These are phyloP conservation scores for Crocodylus rhombifer DNA, from an alignment of 2,797 vertebrate genomes.

Conservation along the genomic window DNA sequence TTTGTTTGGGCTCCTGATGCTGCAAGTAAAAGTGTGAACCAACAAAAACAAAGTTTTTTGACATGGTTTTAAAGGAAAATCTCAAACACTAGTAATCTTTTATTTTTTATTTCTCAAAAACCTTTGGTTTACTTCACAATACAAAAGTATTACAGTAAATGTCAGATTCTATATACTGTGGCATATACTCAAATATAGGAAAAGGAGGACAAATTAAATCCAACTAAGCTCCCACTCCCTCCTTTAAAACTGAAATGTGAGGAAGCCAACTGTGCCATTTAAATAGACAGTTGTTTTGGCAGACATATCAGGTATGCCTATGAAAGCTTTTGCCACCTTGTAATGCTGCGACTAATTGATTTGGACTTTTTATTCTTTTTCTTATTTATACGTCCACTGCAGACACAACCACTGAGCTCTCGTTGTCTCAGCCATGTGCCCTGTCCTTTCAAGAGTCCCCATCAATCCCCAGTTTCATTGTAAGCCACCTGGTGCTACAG, in stretches of 20 bases:
- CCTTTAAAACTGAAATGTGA: neutral
- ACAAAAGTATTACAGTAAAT: neutral
- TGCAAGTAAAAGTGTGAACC: neutral
- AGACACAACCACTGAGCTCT: constrained; percentile 23
- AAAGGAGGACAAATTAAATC: neutral
- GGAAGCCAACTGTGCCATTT: neutral
- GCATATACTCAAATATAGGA: neutral
- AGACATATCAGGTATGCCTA: neutral
- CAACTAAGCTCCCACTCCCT: neutral
- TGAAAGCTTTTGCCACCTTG: neutral
- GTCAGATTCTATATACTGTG: neutral
- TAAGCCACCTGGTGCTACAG: constrained; percentile 15
- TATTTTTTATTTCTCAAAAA: neutral
- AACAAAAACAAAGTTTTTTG: neutral
- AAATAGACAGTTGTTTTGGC: neutral
- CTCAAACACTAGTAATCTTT: neutral
- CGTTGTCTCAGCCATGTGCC: neutral
- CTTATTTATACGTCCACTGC: neutral
- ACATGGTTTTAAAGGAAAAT: neutral
- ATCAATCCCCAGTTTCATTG: constrained; percentile 49
- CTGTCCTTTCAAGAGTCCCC: constrained; percentile 42
- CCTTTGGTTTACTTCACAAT: neutral
- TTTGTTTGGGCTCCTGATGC: neutral
- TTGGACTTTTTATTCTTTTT: neutral
- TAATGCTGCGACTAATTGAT: neutral